Evolutionary conservation across 2,113 vertebrate genomes (phyloP).

Genomic region (Cochlearius cochlearius): DNA sequence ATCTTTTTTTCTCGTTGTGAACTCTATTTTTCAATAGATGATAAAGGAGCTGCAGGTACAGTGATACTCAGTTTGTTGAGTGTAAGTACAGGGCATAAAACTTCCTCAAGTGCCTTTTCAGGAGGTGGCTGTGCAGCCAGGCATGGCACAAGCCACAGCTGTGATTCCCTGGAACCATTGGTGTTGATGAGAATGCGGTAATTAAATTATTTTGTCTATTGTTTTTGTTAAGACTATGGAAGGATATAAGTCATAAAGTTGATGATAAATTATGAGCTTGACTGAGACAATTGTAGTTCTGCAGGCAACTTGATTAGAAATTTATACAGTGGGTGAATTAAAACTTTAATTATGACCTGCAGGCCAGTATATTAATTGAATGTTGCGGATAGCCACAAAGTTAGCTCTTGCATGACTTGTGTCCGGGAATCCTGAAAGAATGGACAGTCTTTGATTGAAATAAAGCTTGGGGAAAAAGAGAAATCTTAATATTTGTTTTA

Average conservation of each 20-base stretch:
- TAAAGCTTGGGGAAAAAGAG: not conserved
- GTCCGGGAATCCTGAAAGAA: slow-evolving; percentile 35
- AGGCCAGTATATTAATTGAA: not conserved
- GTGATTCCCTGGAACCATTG: not conserved
- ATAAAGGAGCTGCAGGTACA: not conserved
- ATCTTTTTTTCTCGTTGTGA: not conserved
- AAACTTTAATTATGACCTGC: not conserved
- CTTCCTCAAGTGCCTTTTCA: not conserved
- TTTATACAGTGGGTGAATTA: not conserved
- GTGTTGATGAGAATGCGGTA: not conserved
- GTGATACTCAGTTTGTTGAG: not conserved
- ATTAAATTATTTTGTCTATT: not conserved
- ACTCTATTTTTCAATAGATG: not conserved
- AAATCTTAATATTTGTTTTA: not conserved
- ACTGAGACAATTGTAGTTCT: not conserved
- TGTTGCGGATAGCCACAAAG: not conserved
- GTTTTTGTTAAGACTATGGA: not conserved
- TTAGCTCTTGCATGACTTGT: slow-evolving; percentile 30
- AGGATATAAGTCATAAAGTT: not conserved
- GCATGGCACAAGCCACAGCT: not conserved
- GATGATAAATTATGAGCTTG: not conserved
- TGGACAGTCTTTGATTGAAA: not conserved
- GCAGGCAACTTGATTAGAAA: not conserved
- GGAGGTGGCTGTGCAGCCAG: not conserved
- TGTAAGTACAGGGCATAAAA: not conserved